Conservation (phyloP, 2,113 vertebrate species). For the Indri indri region DNA sequence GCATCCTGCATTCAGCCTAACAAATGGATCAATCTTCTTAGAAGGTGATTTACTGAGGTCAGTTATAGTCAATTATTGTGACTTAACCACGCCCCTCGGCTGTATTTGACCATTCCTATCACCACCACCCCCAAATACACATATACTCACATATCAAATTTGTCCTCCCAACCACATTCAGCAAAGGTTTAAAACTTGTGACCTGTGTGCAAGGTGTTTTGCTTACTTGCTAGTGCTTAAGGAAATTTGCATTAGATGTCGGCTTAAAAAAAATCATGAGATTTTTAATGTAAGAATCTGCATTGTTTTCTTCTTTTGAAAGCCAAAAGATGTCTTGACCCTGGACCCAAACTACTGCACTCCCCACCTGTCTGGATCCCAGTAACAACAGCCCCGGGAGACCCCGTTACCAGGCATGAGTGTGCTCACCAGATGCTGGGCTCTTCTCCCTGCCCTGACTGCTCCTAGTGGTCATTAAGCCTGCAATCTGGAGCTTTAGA, state of each 20-base stretch:
- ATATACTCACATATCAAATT: not conserved
- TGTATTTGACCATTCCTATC: not conserved
- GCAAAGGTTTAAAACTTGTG: not conserved
- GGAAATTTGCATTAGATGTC: not conserved
- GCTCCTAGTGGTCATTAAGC: not conserved
- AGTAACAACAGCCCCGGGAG: not conserved
- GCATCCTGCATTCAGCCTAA: not conserved
- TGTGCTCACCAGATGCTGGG: not conserved
- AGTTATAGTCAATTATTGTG: not conserved
- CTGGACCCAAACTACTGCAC: not conserved
- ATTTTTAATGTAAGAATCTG: not conserved
- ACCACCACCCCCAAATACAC: not conserved
- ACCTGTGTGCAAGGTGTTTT: not conserved
- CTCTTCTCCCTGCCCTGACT: not conserved
- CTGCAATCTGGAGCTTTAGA: not conserved
- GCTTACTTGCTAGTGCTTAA: too few relatives aligned
- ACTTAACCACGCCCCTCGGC: not conserved
- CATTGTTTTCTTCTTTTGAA: not conserved
- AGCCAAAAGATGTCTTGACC: not conserved
- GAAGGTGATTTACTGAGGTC: not conserved
- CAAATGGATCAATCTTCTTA: not conserved
- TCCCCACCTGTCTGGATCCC: not conserved
- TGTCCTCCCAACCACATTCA: not conserved
- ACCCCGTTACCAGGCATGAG: fast-evolving
- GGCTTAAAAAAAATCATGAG: not conserved